Conservation (phyloP, 2,113 vertebrate genomes). For the Tautogolabrus adspersus region DNA sequence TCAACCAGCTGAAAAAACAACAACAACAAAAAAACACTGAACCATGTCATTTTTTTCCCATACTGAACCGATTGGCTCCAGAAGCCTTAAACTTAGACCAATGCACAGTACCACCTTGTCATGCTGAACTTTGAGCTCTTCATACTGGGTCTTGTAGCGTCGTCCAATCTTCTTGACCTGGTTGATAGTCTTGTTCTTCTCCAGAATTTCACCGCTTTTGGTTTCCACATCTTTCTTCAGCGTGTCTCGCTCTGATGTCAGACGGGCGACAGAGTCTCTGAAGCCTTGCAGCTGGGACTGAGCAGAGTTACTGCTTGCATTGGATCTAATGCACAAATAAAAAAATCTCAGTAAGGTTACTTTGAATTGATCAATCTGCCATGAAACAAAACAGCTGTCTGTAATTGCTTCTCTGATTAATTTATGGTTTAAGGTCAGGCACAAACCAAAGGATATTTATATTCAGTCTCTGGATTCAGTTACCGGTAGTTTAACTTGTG, state of each 20-base stretch:
- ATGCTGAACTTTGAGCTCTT: constrained; percentile 94
- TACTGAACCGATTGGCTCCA: neutral
- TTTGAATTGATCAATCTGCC: neutral
- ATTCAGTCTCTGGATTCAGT: neutral
- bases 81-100: neutral
- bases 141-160: constrained; percentile 96
- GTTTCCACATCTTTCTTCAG: constrained; percentile 89
- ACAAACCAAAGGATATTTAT: neutral
- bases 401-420: neutral
- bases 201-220: constrained; percentile 90
- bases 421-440: neutral
- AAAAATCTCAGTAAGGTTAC: neutral
- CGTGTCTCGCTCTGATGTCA: constrained; percentile 87
- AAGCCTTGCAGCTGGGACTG: constrained; percentile 91
- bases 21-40: neutral
- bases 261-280: constrained; percentile 87
- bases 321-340: constrained; percentile 56
- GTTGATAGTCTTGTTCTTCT: constrained; percentile 95
- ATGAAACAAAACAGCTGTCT: neutral
- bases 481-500: neutral
- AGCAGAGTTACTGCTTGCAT: constrained; percentile 84
- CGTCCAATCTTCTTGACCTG: constrained; percentile 99
- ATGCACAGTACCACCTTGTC: constrained; percentile 86
- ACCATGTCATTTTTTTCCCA: neutral
- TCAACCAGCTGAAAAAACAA: constrained; percentile 83